phyloP scores from a whole-genome alignment of 2,888 invertebrate species.

The Scaptomyza caliginosa region DNA sequence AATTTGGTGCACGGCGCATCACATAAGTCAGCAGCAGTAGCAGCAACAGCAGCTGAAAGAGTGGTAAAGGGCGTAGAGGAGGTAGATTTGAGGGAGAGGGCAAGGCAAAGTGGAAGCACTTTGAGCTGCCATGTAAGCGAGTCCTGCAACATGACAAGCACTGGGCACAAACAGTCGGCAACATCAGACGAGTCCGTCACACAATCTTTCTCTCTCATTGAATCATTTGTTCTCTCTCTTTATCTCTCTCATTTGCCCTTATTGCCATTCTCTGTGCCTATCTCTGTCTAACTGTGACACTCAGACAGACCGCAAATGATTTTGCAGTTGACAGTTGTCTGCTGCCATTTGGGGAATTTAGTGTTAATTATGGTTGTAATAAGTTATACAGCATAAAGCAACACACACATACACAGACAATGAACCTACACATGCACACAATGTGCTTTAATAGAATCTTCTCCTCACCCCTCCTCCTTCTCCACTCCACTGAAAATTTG shows the following conservation, averaged over 20 bases:
- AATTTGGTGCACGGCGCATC: conserved; percentile 73
- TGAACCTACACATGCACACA: background rate
- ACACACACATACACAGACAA: conserved; percentile 9
- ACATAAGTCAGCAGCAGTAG: conserved; percentile 69
- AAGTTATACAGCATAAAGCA: conserved; percentile 65
- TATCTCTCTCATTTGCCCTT: background rate
- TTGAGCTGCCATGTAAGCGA: conserved; percentile 62
- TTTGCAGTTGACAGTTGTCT: conserved; percentile 80
- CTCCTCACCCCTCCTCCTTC: background rate
- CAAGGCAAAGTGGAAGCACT: conserved; percentile 33
- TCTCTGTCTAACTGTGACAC: conserved; percentile 17
- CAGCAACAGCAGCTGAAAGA: background rate
- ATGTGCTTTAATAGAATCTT: background rate
- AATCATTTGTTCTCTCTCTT: background rate
- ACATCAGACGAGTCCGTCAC: conserved; percentile 48
- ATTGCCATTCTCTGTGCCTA: background rate
- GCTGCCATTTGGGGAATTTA: conserved; percentile 77
- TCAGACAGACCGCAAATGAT: conserved; percentile 70
- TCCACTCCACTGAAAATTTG: conserved; percentile 9
- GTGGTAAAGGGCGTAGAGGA: background rate
- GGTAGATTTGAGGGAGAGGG: background rate
- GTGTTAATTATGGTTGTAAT: conserved; percentile 79
- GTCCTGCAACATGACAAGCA: conserved; percentile 65
- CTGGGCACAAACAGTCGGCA: conserved; percentile 48
- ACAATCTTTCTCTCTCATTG: background rate